phyloP scores from a whole-genome alignment of 2,113 vertebrate genomes.

The Meles meles region DNA sequence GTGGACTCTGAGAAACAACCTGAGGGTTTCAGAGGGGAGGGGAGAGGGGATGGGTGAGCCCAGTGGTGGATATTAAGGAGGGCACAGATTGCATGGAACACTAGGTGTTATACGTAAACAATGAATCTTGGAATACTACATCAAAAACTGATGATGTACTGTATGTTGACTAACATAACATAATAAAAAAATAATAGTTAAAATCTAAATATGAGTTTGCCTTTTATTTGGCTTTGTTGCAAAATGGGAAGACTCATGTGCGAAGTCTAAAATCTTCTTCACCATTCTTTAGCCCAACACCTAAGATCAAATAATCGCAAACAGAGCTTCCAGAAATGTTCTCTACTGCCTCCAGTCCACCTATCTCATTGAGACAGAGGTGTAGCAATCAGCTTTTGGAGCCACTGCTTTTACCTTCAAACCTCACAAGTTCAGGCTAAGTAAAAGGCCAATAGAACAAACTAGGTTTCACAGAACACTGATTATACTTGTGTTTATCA shows the following conservation, averaged over 20 bases:
- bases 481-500: background rate
- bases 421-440: background rate
- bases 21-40: no score
- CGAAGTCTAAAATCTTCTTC: background rate
- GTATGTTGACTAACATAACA: no score
- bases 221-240: slow-evolving; percentile 4
- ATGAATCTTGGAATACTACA: no score
- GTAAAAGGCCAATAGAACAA: background rate
- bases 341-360: background rate
- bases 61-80: no score
- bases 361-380: background rate
- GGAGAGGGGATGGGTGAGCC: no score
- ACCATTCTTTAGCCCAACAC: background rate
- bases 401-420: background rate
- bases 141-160: no score
- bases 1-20: no score
- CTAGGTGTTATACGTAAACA: no score
- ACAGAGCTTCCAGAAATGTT: background rate
- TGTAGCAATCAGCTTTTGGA: background rate
- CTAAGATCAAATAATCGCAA: slow-evolving; percentile 26
- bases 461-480: background rate
- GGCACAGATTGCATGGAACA: no score
- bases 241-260: background rate
- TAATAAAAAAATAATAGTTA: background rate
- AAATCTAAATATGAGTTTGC: background rate